Conservation (phyloP, 2,888 invertebrate species). For the Eulithis testata region DNA sequence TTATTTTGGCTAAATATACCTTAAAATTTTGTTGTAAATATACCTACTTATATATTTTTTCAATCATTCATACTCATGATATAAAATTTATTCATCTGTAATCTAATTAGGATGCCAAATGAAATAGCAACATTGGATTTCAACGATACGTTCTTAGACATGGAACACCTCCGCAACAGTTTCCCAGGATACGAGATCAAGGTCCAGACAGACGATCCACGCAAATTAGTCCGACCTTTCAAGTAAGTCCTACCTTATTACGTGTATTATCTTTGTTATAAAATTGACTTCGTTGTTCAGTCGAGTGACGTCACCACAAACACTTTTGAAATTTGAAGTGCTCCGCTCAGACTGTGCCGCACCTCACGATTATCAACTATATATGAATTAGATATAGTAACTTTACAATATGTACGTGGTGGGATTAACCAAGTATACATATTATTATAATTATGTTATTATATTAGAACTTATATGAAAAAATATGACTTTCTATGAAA, state of each 20-base stretch:
- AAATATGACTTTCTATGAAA: no score
- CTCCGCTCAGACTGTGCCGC: no score
- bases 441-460: no score
- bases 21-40: neutral
- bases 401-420: no score
- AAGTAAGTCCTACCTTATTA: slow-evolving; percentile 74
- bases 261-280: no score
- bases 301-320: no score
- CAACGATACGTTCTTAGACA: slow-evolving; percentile 98
- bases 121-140: slow-evolving; percentile 95
- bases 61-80: neutral
- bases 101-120: slow-evolving; percentile 90
- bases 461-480: no score
- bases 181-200: slow-evolving; percentile 93
- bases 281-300: no score
- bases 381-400: no score
- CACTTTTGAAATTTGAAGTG: neutral
- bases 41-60: neutral
- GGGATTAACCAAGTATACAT: no score
- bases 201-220: slow-evolving; percentile 86
- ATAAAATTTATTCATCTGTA: neutral
- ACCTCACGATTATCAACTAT: no score
- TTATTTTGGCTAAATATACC: no score
- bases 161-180: slow-evolving; percentile 93
- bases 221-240: slow-evolving; percentile 92